phyloP scores from a whole-genome alignment of 2,888 invertebrate species.

The Lepidochitona cinerea region DNA sequence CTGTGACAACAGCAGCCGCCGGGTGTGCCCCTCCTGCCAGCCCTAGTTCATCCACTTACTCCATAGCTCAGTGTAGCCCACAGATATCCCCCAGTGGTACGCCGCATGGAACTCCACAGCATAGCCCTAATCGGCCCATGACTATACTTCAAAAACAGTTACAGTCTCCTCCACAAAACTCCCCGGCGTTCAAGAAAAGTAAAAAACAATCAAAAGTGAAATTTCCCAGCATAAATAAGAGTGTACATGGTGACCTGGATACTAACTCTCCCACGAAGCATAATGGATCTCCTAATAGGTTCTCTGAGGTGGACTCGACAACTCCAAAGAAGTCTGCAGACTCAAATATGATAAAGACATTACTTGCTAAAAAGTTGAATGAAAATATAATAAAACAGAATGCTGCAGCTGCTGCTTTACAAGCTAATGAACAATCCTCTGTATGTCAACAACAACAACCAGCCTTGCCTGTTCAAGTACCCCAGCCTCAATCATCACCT shows the following conservation, averaged over 20 bases:
- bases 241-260: background rate
- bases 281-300: background rate
- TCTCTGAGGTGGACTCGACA: background rate
- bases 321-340: slow-evolving; percentile 33
- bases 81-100: slow-evolving; percentile 11
- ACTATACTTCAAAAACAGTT: slow-evolving; percentile 24
- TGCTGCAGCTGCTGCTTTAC: background rate
- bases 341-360: slow-evolving; percentile 90
- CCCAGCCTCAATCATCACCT: slow-evolving; percentile 11
- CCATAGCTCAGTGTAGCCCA: background rate
- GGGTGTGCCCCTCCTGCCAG: background rate
- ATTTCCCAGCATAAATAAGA: background rate
- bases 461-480: background rate
- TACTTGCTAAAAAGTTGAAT: slow-evolving; percentile 87
- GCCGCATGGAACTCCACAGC: background rate
- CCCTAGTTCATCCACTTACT: slow-evolving; percentile 14
- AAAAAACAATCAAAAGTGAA: background rate
- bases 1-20: background rate
- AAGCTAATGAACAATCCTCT: background rate
- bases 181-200: slow-evolving; percentile 10
- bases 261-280: background rate
- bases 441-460: slow-evolving; percentile 21
- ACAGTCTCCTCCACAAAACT: slow-evolving; percentile 10
- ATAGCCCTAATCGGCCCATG: slow-evolving; percentile 15
- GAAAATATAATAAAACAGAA: slow-evolving; percentile 40